Evolutionary conservation across 2,888 invertebrate genomes (phyloP).

Genomic region (Machimus atricapillus): DNA sequence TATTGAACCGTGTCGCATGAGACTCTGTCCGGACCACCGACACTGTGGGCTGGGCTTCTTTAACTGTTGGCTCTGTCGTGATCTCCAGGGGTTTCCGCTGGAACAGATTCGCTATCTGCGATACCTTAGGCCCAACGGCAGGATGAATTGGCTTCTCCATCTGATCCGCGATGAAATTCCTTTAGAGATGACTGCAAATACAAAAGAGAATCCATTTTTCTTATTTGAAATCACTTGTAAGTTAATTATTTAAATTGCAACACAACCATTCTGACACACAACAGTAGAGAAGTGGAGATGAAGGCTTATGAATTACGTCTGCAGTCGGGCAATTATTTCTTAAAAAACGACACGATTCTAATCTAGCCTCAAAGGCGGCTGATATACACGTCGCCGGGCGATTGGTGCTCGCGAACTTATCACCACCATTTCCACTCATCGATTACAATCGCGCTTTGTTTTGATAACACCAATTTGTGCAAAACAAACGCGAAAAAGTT

Average conservation of each 20-base stretch:
- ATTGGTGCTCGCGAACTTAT: not conserved
- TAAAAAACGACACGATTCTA: not conserved
- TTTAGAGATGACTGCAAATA: conserved; percentile 14
- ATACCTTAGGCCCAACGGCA: conserved; percentile 81
- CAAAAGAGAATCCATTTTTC: not conserved
- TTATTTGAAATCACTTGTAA: not conserved
- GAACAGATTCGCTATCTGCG: conserved; percentile 90
- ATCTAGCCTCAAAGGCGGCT: not conserved
- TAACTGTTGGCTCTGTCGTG: conserved; percentile 52
- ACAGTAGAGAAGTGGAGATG: not conserved
- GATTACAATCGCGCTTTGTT: conserved; percentile 8
- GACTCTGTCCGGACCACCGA: conserved; percentile 86
- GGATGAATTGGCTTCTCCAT: conserved; percentile 70
- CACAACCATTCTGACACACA: not conserved
- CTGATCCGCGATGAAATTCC: conserved; percentile 51
- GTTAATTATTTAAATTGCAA: not conserved
- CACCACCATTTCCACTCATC: conserved; percentile 9
- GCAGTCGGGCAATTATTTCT: not conserved
- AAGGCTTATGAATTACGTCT: not conserved
- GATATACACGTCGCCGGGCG: not conserved
- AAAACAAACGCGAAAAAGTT: not conserved
- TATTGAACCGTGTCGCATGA: conserved; percentile 89
- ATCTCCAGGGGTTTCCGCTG: conserved; percentile 73
- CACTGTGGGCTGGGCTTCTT: conserved; percentile 65
- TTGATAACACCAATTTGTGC: conserved; percentile 6